Base-by-base conservation (phyloP, 2,113 vertebrate genomes). In the Dolichotis patagonum region DNA sequence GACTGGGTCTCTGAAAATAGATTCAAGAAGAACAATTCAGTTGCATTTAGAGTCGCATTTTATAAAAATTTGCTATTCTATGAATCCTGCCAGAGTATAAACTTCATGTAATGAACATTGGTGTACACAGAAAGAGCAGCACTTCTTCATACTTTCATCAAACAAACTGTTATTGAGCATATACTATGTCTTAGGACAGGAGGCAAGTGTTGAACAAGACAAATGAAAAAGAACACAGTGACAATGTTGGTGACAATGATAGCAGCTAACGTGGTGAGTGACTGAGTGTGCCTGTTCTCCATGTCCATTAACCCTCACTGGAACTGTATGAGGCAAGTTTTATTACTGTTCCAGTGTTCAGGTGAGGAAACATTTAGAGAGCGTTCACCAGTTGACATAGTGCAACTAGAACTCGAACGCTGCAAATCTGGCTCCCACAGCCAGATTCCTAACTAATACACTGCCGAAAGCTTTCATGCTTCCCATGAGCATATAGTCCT, bases 1-100 rank as follows among this genome's bases (percentile, higher is more conserved):
- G 13, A n/a, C 77, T 46, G 17, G 56, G 88, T 93, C 49, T 63
- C 69, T 63, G 75, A 89, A 90, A 92, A 41, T 30, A 90, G 78
- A 69, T 80, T 58, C 83, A 80, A 30, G 75, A 82, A 93, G 58
- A 93, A 52, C 60, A 92, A 71, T 88, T 88, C 49, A 80, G 10
- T 81, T 63, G 80, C 41, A 54, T 7, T 92, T 84, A 75, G 62
- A 88, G 43, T 75, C 19, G 16, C 75, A 43, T 41, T 67, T 85
- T 41, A 52, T 77, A 49, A 58, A 84, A 56, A 32, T 41, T 22
- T 65, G 13, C n/a, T 92, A 0, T 92, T 95, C 26, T 77, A 49
- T 88, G 56, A 83, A 38, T 73, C 43, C 56, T 94, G 26, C 56
- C 77, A 32, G 43, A 87, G 85, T 88, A 5, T 67, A 2, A 41